Evolutionary conservation across 2,888 invertebrate species (phyloP), one percentile per base, ranked within the genome.

Genomic region (Brachylomia viminalis): DNA sequence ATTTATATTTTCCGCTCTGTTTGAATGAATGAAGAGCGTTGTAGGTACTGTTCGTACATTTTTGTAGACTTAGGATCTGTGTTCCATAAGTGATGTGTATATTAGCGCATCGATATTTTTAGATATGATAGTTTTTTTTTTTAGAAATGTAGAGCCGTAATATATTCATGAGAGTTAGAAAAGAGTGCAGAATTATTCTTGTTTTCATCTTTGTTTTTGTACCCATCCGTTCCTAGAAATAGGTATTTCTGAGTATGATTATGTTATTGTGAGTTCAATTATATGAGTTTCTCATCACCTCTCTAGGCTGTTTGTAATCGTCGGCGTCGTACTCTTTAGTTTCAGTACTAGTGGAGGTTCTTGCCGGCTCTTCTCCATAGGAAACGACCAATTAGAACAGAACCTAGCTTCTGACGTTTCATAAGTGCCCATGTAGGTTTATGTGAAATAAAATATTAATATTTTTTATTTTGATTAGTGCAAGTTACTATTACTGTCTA

Each of bases 1-100:
- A 74, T 86, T 78, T 86, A 78, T 66, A 69, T 74, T 78, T 72
- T 49, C 62, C 23, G 30, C 49, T 81, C 30, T 33, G 27, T 52
- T 73, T 69, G 38, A 69, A 83, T 85, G 77, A 85, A 83, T 78
- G 68, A 68, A 66, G n/a, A 72, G 61, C 64, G 23, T 64, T 80
- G 64, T n/a, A n/a, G n/a, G n/a, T 58, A 72, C 52, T 66, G 68
- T 64, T 64, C 5, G 2, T 54, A 82, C 30, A 67, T 67, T 73
- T 67, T 54, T 59, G 59, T 68, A 59, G 69, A 56, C 27, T 59
- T 73, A 45, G n/a, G 30, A 71, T 52, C n/a, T 47, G 49, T 69
- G 42, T 54, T 83, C 62, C 65, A 33, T 65, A 52, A 56, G 20
- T 27, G 56, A 64, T 38, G 20, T 8, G 23, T 58, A 38, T 20